Evolutionary conservation across 2,888 invertebrate species (phyloP).

Genomic region (Acanthosepion esculentum): DNA sequence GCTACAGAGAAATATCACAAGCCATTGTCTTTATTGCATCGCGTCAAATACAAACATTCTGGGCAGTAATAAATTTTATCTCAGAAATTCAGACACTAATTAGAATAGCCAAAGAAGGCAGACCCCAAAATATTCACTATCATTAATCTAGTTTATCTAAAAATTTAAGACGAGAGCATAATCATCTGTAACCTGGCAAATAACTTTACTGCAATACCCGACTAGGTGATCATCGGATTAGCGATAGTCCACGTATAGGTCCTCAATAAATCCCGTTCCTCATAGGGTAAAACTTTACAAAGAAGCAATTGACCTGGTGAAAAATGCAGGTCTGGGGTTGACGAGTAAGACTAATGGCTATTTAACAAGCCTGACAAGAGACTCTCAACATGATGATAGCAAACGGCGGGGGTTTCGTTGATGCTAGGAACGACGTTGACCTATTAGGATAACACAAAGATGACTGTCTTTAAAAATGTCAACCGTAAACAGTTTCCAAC

Average conservation of each 20-base stretch:
- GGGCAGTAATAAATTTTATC: too few relatives aligned
- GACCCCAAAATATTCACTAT: too few relatives aligned
- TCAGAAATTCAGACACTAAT: too few relatives aligned
- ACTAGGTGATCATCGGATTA: background rate
- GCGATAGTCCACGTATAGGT: background rate
- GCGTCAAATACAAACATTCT: too few relatives aligned
- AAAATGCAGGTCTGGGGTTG: background rate
- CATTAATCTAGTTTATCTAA: too few relatives aligned
- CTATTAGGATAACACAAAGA: conserved; percentile 33
- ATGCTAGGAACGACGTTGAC: background rate
- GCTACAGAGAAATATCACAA: too few relatives aligned
- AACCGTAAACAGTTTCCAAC: conserved; percentile 14
- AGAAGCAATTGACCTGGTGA: background rate
- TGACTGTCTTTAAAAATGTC: conserved; percentile 33
- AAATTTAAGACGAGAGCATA: too few relatives aligned
- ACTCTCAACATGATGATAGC: background rate
- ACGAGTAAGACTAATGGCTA: background rate
- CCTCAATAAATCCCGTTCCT: background rate
- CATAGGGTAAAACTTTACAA: background rate
- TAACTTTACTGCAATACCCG: background rate
- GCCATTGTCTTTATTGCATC: too few relatives aligned
- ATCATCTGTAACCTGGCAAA: too few relatives aligned
- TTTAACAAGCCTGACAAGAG: background rate
- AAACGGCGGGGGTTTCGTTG: background rate
- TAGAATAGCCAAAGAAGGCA: too few relatives aligned